Evolutionary conservation across 2,888 invertebrate genomes (phyloP).

Genomic region (Drosophila villosipedis): DNA sequence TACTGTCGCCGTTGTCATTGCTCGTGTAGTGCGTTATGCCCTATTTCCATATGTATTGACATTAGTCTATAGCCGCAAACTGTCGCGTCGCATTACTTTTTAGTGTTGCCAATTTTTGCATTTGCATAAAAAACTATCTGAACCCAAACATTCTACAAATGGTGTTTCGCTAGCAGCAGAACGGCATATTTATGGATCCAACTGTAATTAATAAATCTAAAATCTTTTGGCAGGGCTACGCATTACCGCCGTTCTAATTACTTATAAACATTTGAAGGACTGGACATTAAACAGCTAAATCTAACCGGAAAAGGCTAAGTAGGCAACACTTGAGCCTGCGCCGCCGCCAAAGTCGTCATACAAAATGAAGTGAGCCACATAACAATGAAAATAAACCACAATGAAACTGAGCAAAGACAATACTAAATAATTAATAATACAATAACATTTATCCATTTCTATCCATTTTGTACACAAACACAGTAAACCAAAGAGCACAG

Average conservation of each 20-base stretch:
- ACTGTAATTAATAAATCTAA: not conserved
- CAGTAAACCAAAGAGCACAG: slow-evolving; percentile 68
- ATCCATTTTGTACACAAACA: slow-evolving; percentile 9
- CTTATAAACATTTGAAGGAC: slow-evolving; percentile 35
- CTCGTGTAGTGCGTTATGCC: slow-evolving; percentile 27
- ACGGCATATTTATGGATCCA: not conserved
- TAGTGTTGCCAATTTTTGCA: slow-evolving; percentile 64
- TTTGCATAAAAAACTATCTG: slow-evolving; percentile 38
- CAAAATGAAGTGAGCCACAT: slow-evolving; percentile 72
- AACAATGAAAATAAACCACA: slow-evolving; percentile 22
- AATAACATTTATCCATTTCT: slow-evolving; percentile 5
- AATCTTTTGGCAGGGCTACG: slow-evolving; percentile 24
- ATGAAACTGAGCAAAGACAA: slow-evolving; percentile 10
- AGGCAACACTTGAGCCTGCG: slow-evolving; percentile 65
- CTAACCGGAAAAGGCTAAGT: slow-evolving; percentile 59
- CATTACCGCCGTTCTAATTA: slow-evolving; percentile 24
- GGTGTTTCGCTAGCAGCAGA: not conserved
- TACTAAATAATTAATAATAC: slow-evolving; percentile 1
- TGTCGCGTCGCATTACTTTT: slow-evolving; percentile 72
- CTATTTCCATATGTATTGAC: slow-evolving; percentile 33
- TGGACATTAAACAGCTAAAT: slow-evolving; percentile 42
- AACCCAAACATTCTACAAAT: slow-evolving; percentile 11
- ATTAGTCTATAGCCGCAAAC: slow-evolving; percentile 52
- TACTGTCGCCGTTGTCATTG: not conserved
- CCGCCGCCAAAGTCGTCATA: slow-evolving; percentile 63